phyloP scores from a whole-genome alignment of 1,140 invertebrate species.

The Procambarus virginalis region DNA sequence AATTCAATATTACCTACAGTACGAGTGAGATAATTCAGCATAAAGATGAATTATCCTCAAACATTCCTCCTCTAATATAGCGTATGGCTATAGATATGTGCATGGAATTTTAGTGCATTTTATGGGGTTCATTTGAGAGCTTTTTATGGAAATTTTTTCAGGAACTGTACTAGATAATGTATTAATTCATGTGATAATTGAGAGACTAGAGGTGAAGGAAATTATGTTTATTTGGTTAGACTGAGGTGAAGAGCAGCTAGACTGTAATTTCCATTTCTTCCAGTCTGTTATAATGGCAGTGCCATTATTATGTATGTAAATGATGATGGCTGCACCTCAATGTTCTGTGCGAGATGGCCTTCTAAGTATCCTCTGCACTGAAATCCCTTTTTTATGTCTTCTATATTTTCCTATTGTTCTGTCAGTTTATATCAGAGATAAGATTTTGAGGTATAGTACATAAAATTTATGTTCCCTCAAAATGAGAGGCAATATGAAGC shows the following conservation, averaged over 20 bases:
- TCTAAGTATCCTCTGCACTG: not conserved
- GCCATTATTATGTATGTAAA: not conserved
- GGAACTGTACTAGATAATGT: not conserved
- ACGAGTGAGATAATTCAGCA: constrained; percentile 11
- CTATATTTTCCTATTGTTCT: not conserved
- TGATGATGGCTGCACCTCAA: not conserved
- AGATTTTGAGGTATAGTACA: constrained; percentile 1
- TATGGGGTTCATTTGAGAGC: not conserved
- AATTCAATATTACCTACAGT: not conserved
- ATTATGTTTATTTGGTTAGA: not conserved
- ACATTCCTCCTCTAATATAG: constrained; percentile 27
- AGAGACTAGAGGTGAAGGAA: constrained; percentile 1
- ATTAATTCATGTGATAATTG: not conserved
- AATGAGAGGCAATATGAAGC: not conserved
- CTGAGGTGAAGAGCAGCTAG: not conserved
- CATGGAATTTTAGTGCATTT: constrained; percentile 29
- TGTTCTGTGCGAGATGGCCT: not conserved
- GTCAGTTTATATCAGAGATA: not conserved
- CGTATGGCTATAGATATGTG: constrained; percentile 18
- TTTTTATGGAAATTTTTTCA: constrained; percentile 1
- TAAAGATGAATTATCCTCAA: constrained; percentile 10
- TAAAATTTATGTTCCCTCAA: not conserved
- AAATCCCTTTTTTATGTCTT: not conserved
- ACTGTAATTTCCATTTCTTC: not conserved
- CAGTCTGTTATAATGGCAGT: not conserved